These are phyloP conservation scores for Dermolepida albohirtum DNA, from an alignment of 2,888 invertebrate species.

Conservation along the genomic window DNA sequence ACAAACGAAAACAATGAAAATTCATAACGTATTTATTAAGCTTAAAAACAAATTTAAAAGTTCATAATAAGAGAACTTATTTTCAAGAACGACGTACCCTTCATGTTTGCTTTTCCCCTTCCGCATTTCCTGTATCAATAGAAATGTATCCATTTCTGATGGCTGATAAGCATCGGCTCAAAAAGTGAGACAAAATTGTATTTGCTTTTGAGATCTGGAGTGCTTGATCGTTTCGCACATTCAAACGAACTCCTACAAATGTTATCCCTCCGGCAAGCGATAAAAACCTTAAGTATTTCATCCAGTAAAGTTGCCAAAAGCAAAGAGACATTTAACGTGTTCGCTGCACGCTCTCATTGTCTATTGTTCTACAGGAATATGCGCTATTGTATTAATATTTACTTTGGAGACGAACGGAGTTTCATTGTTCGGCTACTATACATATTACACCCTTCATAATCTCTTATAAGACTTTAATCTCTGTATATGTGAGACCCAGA, in stretches of 20 bases:
- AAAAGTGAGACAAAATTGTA: not conserved
- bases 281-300: not conserved
- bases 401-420: constrained; percentile 3
- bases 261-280: constrained; percentile 14
- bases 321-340: constrained; percentile 13
- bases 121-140: not conserved
- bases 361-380: constrained; percentile 11
- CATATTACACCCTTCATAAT: constrained; percentile 3
- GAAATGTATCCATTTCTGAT: constrained; percentile 4
- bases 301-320: constrained; percentile 3
- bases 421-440: constrained; percentile 15
- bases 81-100: not conserved
- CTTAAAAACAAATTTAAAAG: too few relatives aligned
- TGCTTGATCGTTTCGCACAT: constrained; percentile 11
- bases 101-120: not conserved
- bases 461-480: constrained; percentile 18
- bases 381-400: constrained; percentile 22
- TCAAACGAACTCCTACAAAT: constrained; percentile 3
- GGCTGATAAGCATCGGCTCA: not conserved
- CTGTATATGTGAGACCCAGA: constrained; percentile 7
- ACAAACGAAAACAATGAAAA: too few relatives aligned
- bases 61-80: too few relatives aligned
- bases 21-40: too few relatives aligned
- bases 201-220: constrained; percentile 8
- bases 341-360: not conserved